Evolutionary conservation across 2,888 invertebrate genomes (phyloP), one percentile per base, ranked within the genome.

Genomic region (Himalopsyche kuldschensis): DNA sequence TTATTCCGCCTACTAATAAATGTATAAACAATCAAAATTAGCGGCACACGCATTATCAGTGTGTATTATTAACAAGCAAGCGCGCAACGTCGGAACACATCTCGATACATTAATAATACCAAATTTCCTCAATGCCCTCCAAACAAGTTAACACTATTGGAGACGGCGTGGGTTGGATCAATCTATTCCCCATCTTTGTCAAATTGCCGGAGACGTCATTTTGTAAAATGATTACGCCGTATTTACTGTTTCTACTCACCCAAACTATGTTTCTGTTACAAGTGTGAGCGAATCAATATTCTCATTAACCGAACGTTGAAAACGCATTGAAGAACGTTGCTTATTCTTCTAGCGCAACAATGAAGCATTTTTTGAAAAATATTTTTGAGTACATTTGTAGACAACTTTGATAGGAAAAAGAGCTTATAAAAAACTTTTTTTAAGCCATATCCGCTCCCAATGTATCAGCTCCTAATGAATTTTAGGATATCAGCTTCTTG

Each of bases 121-220:
- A 48, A 78, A 82, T 76, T 82, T 82, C 46, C 31, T 41, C 41
- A 15, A 41, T 15, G 41, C 15, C 15, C 81, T 48, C 10, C 20
- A 63, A 63, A 79, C 82, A 82, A 82, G 78, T 82, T 82, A 69
- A 82, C 78, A 82, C 82, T 79, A 78, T 78, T 82, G 78, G 31
- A 30, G 69, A 35, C 79, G 20, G 47, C 48, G 78, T 15, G 35
- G 20, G 32, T 69, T 30, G 4, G 24, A 69, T 69, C 69, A 69
- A 69, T 69, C 27, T 47, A 32, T 46, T 48, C 78, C 48, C 41
- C 63, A 27, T 31, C 30, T 69, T 41, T 46, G 75, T 69, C 32
- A 46, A 27, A 69, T 69, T 69, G 30, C 30, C 69, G 46, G 63
- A 75, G 78, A 79, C 79, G 82, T 82, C 82, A 82, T 82, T 79